Evolutionary conservation across 2,797 vertebrate species (phyloP).

Genomic region (Spinibarbus caldwelli): DNA sequence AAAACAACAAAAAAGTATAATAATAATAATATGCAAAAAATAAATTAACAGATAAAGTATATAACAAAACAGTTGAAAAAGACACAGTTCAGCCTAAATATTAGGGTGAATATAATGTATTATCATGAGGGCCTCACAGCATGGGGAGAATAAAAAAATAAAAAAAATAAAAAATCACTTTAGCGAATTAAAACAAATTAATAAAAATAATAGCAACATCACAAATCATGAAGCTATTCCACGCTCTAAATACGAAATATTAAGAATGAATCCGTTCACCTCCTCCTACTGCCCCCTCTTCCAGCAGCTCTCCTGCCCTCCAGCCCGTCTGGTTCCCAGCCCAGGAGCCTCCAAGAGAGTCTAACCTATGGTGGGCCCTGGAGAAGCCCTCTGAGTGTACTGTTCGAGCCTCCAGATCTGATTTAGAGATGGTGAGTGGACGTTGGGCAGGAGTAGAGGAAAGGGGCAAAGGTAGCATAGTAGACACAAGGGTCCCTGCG

Average conservation of each 20-base stretch:
- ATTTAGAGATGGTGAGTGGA: conserved; percentile 84
- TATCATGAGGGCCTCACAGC: too few species aligned
- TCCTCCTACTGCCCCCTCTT: conserved; percentile 89
- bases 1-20: too few species aligned
- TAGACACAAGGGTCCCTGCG: conserved; percentile 67
- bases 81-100: too few species aligned
- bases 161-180: too few species aligned
- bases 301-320: conserved; percentile 82
- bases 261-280: conserved; percentile 67
- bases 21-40: too few species aligned
- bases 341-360: conserved; percentile 81
- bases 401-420: conserved; percentile 79
- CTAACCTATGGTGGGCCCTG: conserved; percentile 74
- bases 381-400: conserved; percentile 74
- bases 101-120: too few species aligned
- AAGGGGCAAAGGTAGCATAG: conserved; percentile 72
- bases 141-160: too few species aligned
- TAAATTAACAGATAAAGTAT: too few species aligned
- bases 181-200: too few species aligned
- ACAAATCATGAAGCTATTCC: background rate
- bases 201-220: background rate
- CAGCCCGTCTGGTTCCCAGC: conserved; percentile 88
- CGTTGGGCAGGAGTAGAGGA: conserved; percentile 75
- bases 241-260: background rate
- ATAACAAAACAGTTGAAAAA: too few species aligned